These are phyloP conservation scores for Mycalesis mineus DNA, from an alignment of 2,888 invertebrate species.

Conservation along the genomic window DNA sequence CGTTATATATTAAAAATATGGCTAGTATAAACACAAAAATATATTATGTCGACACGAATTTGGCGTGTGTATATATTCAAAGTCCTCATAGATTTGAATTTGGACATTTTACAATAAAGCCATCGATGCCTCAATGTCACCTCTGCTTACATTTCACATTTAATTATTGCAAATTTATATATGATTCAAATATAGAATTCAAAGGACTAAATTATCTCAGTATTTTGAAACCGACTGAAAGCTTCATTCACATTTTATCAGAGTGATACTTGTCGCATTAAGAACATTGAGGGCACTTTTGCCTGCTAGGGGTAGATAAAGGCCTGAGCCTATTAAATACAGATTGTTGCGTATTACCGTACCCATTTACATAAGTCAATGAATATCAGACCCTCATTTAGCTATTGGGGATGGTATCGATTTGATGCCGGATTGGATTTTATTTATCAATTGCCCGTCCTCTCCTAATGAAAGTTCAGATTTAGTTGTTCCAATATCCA, in stretches of 20 bases:
- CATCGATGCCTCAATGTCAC: too few relatives aligned
- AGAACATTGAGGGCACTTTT: constrained; percentile 10
- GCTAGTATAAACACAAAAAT: too few relatives aligned
- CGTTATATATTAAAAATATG: too few relatives aligned
- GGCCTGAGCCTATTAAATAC: constrained; percentile 10
- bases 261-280: not conserved
- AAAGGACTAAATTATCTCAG: not conserved
- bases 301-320: constrained; percentile 19
- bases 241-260: not conserved
- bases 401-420: constrained; percentile 1
- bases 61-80: too few relatives aligned
- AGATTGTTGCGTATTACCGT: constrained; percentile 13
- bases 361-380: constrained; percentile 17
- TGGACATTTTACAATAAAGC: too few relatives aligned
- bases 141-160: too few relatives aligned
- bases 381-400: constrained; percentile 9
- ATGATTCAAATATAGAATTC: too few relatives aligned
- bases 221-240: not conserved
- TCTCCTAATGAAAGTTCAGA: not conserved
- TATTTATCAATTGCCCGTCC: not conserved
- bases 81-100: too few relatives aligned
- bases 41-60: too few relatives aligned
- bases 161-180: too few relatives aligned
- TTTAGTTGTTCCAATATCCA: not conserved
- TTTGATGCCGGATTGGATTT: constrained; percentile 4